Conservation (phyloP, 2,113 vertebrate species). For the Gobiocypris rarus region DNA sequence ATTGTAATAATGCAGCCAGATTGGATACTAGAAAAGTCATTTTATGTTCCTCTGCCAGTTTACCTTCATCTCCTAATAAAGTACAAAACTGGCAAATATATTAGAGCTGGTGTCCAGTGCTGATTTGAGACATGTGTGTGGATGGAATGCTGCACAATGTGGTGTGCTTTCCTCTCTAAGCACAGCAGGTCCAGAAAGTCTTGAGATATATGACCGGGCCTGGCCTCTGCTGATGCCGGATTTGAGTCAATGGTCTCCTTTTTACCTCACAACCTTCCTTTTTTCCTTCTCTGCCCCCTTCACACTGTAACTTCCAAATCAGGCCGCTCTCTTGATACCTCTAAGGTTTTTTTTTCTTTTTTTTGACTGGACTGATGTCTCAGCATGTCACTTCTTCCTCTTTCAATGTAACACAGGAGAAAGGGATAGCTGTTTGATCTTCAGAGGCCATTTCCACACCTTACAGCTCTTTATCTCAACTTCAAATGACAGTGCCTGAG, state of each 20-base stretch:
- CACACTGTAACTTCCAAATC: conserved; percentile 40
- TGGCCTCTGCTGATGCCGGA: neutral
- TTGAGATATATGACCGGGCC: conserved; percentile 33
- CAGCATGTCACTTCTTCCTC: conserved; percentile 29
- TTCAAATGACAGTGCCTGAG: conserved; percentile 15
- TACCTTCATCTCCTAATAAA: neutral
- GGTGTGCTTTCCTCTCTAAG: conserved; percentile 27
- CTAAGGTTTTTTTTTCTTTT: neutral
- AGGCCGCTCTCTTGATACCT: conserved; percentile 30
- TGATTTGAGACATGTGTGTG: conserved; percentile 29
- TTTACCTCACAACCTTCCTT: conserved; percentile 34
- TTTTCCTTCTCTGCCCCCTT: conserved; percentile 25
- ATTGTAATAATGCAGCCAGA: neutral
- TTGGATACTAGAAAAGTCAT: neutral
- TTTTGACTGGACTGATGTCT: conserved; percentile 14
- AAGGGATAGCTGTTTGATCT: conserved; percentile 27
- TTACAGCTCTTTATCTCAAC: conserved; percentile 5
- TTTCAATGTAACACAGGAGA: conserved; percentile 37
- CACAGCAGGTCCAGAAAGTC: conserved; percentile 33
- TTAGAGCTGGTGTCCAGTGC: neutral
- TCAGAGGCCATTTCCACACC: conserved; percentile 31
- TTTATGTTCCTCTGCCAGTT: neutral
- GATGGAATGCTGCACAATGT: conserved; percentile 26
- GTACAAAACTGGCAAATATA: neutral
- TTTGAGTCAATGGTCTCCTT: conserved; percentile 44